Base-by-base conservation (phyloP, 2,113 vertebrate genomes). In the Hippocampus abdominalis region DNA sequence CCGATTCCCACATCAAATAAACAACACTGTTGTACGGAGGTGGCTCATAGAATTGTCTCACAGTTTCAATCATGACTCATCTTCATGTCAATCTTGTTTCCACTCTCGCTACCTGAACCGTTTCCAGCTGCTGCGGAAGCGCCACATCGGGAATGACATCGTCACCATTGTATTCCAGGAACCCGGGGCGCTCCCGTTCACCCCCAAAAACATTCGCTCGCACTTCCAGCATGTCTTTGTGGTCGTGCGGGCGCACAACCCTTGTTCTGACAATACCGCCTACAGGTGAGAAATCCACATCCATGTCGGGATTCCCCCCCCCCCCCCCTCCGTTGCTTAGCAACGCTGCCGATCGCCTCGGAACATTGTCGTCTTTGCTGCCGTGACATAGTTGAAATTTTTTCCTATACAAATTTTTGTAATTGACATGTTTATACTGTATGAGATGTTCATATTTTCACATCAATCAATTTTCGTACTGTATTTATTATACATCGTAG, bases 121-220 rank as follows among this genome's bases (percentile, higher is more conserved):
- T 44, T 69, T 74, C 54, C 75, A 98, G 96, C 91, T 99, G 69
- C 91, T 99, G 63, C 91, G 97, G 79, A 99, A 99, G 82, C 92
- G 97, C 3, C 97, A 99, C 67, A 99, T 99, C 72, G 97, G 97
- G 51, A 99, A 99, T 32, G 97, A 99, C 79, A 99, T 99, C 12
- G 95, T 98, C 77, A 99, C 97, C 3, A 95, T 99, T 70, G 97
- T 99, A 88, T 97, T 99, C 90, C 97, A 99, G 89, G 97, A 99
- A 81, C 95, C 96, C 0, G 97, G 96, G 60, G 96, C 97, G 4
- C 94, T 95, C 54, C 94, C 97, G 0, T 99, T 99, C 93, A 98
- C 95, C 69, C 97, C 96, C 27, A 98, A 98, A 91, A 99, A 98
- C 88, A 98, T 98, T 69, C 95, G 96, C 7, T 98, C 97, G 8